Conservation (phyloP, 2,113 vertebrate genomes). For the Tachuris rubrigastra region DNA sequence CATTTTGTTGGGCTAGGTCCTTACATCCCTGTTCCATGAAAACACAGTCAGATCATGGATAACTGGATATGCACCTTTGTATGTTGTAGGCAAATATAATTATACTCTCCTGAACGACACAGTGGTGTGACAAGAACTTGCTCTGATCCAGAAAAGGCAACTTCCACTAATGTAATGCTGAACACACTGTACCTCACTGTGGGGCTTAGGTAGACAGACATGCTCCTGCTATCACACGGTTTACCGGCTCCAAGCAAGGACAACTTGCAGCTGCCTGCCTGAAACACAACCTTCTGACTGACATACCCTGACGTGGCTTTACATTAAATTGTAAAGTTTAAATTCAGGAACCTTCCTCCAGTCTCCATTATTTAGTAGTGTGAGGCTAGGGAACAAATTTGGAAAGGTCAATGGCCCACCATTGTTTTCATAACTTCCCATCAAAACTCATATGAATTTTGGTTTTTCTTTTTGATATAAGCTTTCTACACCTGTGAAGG, state of each 20-base stretch:
- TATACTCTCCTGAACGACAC: not conserved
- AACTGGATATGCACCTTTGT: not conserved
- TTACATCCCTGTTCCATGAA: not conserved
- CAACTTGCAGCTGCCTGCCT: not conserved
- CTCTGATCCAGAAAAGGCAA: not conserved
- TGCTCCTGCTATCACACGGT: not conserved
- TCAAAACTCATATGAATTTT: not conserved
- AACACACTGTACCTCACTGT: not conserved
- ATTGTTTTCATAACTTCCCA: not conserved
- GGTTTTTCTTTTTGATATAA: not conserved
- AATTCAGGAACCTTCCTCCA: not conserved
- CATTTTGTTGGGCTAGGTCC: not conserved
- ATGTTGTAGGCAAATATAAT: not conserved
- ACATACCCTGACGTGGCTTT: not conserved
- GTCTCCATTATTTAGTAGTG: not conserved
- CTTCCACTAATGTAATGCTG: not conserved
- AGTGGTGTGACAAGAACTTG: not conserved
- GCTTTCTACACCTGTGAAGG: not conserved
- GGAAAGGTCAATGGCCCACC: not conserved
- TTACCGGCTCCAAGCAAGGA: not conserved
- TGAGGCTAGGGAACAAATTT: not conserved
- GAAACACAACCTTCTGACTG: not conserved
- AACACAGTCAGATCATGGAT: not conserved
- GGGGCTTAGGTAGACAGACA: not conserved
- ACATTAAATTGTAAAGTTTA: not conserved